Conservation (phyloP, 2,888 invertebrate genomes). For the Diarsia dahlii region DNA sequence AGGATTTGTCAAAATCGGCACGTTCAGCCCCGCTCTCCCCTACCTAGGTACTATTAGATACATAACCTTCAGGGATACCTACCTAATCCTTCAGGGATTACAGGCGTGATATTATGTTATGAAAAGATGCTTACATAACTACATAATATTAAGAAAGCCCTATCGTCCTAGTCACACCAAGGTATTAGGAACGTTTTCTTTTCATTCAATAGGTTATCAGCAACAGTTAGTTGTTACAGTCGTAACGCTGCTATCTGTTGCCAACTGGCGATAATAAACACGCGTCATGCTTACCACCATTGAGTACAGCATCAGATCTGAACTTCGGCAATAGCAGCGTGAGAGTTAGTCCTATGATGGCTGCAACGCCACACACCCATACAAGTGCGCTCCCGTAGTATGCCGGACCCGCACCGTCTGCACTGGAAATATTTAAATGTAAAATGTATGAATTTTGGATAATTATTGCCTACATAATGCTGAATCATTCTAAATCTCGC, state of each 20-base stretch:
- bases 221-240: too few relatives aligned
- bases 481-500: too few relatives aligned
- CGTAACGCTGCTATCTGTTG: too few relatives aligned
- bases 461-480: background rate
- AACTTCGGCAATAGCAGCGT: constrained; percentile 80
- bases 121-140: background rate
- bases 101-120: background rate
- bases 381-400: constrained; percentile 83
- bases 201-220: background rate
- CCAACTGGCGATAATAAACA: background rate
- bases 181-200: background rate
- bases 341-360: constrained; percentile 77
- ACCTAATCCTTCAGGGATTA: background rate
- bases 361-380: constrained; percentile 83
- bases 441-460: background rate
- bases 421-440: constrained; percentile 69
- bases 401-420: constrained; percentile 76
- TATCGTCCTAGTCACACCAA: background rate
- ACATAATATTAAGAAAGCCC: background rate
- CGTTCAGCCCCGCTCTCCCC: too few relatives aligned
- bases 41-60: background rate
- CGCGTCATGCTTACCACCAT: constrained; percentile 68
- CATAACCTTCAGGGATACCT: background rate
- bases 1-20: too few relatives aligned
- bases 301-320: constrained; percentile 63